Evolutionary conservation across 1,140 invertebrate species (phyloP).

Genomic region (Neuroterus valhalla): DNA sequence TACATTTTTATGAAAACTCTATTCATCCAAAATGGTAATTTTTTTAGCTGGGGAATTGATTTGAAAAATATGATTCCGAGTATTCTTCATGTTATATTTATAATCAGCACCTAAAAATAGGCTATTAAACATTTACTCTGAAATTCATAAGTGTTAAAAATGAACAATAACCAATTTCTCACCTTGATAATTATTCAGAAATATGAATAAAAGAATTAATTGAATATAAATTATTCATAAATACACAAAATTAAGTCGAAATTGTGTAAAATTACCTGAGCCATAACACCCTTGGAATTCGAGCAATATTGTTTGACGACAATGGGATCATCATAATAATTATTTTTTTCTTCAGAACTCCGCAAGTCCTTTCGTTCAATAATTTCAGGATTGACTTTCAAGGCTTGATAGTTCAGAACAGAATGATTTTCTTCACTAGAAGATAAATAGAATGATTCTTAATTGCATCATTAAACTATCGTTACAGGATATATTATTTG

Average conservation of each 20-base stretch:
- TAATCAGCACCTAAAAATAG: no score
- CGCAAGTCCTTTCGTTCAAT: conserved; percentile 36
- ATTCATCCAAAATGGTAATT: no score
- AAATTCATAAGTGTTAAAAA: no score
- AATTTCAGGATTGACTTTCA: conserved; percentile 24
- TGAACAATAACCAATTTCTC: neutral
- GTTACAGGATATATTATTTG: neutral
- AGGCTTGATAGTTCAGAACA: conserved; percentile 43
- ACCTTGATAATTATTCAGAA: neutral
- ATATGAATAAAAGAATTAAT: conserved; percentile 3
- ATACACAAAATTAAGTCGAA: conserved; percentile 24
- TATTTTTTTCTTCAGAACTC: conserved; percentile 49
- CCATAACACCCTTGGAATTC: conserved; percentile 59
- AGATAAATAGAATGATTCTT: conserved; percentile 11
- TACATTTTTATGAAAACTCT: no score
- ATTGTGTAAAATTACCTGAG: conserved; percentile 58
- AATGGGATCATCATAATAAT: conserved; percentile 36
- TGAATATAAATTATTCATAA: neutral
- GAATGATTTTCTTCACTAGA: conserved; percentile 51
- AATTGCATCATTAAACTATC: conserved; percentile 6
- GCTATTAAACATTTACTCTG: no score
- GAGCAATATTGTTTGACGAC: conserved; percentile 40
- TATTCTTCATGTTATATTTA: no score
- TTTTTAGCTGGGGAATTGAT: no score
- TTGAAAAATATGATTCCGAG: no score